Percentiles rank a stretch among this genome's conserved stretches.
Evolutionary conservation across 2,113 vertebrate species (phyloP).

Genomic region (Hymenochirus boettgeri): DNA sequence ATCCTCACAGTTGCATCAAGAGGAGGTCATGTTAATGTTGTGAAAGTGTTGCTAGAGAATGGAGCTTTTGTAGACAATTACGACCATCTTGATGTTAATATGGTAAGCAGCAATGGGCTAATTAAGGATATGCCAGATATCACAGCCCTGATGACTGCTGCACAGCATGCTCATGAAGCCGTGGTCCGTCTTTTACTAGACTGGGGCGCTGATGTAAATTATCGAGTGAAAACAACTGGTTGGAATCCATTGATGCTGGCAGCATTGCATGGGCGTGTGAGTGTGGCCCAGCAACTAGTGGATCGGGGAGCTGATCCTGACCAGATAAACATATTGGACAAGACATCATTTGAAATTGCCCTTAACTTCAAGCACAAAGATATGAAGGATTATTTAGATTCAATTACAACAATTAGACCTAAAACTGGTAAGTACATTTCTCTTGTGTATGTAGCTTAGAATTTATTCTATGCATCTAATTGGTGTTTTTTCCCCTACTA

Average conservation of each 20-base stretch:
- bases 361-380: conserved; percentile 83
- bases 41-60: conserved; percentile 82
- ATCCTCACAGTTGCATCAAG: conserved; percentile 86
- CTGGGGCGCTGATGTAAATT: conserved; percentile 86
- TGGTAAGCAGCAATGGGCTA: conserved; percentile 59
- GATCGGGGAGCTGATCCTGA: conserved; percentile 87
- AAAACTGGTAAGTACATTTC: conserved; percentile 73
- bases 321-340: conserved; percentile 78
- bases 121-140: conserved; percentile 75
- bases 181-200: conserved; percentile 77
- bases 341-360: conserved; percentile 88
- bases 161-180: conserved; percentile 84
- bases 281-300: conserved; percentile 80
- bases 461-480: too few relatives aligned
- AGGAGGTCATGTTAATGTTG: conserved; percentile 80
- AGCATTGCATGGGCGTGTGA: conserved; percentile 74
- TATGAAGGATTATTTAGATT: conserved; percentile 81
- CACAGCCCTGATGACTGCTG: conserved; percentile 80
- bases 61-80: conserved; percentile 81
- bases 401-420: conserved; percentile 83
- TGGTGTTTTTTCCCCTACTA: too few relatives aligned
- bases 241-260: conserved; percentile 93
- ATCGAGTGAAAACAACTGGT: conserved; percentile 69
- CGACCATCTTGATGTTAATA: conserved; percentile 62
- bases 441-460: too few relatives aligned